These are phyloP conservation scores for Myotis findleyi DNA, from an alignment of 2,797 vertebrate species.

Conservation along the genomic window DNA sequence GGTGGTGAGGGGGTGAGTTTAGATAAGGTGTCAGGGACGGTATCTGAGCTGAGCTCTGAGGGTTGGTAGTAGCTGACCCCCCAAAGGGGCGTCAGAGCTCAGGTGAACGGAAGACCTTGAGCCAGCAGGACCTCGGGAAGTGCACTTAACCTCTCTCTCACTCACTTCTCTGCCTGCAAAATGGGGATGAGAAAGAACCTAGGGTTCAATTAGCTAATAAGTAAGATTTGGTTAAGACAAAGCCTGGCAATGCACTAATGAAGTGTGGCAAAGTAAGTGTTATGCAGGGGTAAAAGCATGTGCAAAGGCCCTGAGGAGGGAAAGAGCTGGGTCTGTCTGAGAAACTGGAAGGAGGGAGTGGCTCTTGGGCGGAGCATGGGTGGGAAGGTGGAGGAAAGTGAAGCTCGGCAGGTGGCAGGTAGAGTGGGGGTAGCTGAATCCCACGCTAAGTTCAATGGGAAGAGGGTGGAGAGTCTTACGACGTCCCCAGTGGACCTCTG, in stretches of 20 bases:
- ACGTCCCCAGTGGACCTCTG: not conserved
- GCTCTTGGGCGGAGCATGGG: not conserved
- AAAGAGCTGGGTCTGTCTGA: not conserved
- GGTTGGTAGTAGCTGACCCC: not conserved
- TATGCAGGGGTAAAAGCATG: not conserved
- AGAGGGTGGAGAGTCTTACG: not conserved
- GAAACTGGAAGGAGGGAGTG: not conserved
- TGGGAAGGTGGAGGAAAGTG: not conserved
- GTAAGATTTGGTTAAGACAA: not conserved
- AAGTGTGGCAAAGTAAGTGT: not conserved
- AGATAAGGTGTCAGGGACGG: not conserved
- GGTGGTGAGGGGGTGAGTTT: not conserved
- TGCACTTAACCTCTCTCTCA: not conserved
- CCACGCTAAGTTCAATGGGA: not conserved
- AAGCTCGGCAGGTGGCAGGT: not conserved
- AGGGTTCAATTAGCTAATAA: not conserved
- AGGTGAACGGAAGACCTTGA: not conserved
- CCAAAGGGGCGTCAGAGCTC: not conserved
- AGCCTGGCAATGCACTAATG: not conserved
- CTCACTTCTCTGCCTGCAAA: not conserved
- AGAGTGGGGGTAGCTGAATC: rapidly evolving
- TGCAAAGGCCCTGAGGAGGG: not conserved
- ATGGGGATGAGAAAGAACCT: not conserved
- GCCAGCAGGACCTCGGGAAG: no score
- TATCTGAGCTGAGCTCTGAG: not conserved